phyloP scores from a whole-genome alignment of 2,113 vertebrate genomes.

The Onychostruthus taczanowskii region DNA sequence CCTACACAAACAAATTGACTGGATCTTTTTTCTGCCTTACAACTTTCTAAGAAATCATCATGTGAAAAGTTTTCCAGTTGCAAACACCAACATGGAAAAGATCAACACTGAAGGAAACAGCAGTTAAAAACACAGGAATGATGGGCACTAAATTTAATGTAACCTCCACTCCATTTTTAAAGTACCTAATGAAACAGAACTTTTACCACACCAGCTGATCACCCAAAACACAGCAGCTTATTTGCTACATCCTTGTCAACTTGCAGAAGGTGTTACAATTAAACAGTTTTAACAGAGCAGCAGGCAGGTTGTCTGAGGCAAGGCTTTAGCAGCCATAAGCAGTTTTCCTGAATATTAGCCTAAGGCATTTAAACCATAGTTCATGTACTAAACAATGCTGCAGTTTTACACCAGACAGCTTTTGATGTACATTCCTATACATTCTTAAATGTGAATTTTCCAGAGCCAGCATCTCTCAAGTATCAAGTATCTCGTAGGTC shows the following conservation, averaged over 20 bases:
- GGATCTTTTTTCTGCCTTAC: not conserved
- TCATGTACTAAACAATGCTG: not conserved
- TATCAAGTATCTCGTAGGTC: not conserved
- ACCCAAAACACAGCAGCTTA: not conserved
- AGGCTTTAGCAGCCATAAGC: not conserved
- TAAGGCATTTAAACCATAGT: not conserved
- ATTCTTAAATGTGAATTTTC: not conserved
- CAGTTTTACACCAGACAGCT: not conserved
- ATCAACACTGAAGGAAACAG: not conserved
- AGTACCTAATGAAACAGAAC: not conserved
- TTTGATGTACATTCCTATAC: not conserved
- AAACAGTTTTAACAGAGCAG: not conserved
- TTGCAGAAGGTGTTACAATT: not conserved
- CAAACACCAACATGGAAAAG: not conserved
- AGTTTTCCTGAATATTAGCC: not conserved
- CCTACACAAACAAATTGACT: not conserved
- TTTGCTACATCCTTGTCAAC: not conserved
- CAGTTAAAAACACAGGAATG: not conserved
- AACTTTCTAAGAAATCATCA: not conserved
- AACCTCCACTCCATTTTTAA: not conserved
- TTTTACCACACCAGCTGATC: not conserved
- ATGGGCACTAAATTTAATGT: not conserved
- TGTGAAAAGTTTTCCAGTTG: not conserved
- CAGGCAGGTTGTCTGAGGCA: not conserved
- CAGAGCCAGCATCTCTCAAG: not conserved